These are phyloP conservation scores for Campylorhamphus procurvoides DNA, from an alignment of 2,113 vertebrate genomes.

Conservation along the genomic window DNA sequence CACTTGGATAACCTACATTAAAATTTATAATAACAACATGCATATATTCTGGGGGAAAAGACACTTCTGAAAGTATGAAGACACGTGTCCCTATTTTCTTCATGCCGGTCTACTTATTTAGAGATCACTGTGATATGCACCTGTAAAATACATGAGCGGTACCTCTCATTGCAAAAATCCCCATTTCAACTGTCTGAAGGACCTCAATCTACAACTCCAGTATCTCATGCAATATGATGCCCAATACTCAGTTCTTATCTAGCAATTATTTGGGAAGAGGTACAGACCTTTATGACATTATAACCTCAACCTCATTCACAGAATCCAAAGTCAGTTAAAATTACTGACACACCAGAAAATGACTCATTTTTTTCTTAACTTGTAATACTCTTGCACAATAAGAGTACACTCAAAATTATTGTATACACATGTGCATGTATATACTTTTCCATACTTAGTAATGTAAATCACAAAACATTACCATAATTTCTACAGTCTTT, in stretches of 20 bases:
- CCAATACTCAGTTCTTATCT: not conserved
- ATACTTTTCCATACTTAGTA: not conserved
- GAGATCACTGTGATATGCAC: not conserved
- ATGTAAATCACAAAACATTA: not conserved
- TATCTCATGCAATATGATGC: not conserved
- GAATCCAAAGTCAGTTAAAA: conserved; percentile 11
- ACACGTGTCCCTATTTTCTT: conserved; percentile 8
- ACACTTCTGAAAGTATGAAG: not conserved
- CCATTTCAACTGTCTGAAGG: not conserved
- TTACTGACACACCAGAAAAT: not conserved
- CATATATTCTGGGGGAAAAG: not conserved
- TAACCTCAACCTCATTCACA: not conserved
- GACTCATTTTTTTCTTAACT: not conserved
- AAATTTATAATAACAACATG: not conserved
- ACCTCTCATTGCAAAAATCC: not conserved
- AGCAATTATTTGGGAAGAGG: not conserved
- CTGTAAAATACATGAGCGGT: not conserved
- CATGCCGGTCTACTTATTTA: not conserved
- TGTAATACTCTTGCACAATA: not conserved
- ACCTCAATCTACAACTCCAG: not conserved
- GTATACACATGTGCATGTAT: not conserved
- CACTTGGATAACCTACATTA: not conserved
- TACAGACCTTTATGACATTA: not conserved
- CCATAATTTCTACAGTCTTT: not conserved
- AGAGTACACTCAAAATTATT: not conserved